Evolutionary conservation across 1,140 invertebrate genomes (phyloP).

Genomic region (Panagrolaimus sp.): DNA sequence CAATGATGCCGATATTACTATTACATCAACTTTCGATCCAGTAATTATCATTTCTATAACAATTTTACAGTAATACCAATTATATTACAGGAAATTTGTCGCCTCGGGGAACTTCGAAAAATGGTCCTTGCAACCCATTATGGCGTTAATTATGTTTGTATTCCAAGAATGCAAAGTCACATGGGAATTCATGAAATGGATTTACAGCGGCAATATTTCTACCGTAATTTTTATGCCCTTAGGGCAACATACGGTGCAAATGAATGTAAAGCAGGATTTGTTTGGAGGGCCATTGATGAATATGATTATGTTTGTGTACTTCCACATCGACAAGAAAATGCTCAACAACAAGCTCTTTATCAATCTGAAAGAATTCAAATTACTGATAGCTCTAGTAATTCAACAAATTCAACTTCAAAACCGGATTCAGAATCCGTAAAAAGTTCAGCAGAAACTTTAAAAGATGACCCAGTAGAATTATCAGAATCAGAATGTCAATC

Average conservation of each 20-base stretch:
- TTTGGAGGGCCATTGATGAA: slow-evolving; percentile 46
- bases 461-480: not conserved
- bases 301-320: slow-evolving; percentile 53
- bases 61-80: slow-evolving; percentile 14
- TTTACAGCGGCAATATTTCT: slow-evolving; percentile 28
- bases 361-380: slow-evolving; percentile 23
- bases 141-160: slow-evolving; percentile 29
- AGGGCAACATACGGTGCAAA: slow-evolving; percentile 45
- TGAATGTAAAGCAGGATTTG: slow-evolving; percentile 33
- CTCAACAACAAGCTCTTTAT: slow-evolving; percentile 18
- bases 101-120: slow-evolving; percentile 13
- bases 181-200: slow-evolving; percentile 23
- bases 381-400: no score
- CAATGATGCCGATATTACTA: slow-evolving; percentile 35
- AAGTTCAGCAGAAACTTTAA: no score
- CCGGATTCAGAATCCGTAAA: not conserved
- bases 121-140: slow-evolving; percentile 4
- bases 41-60: not conserved
- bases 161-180: slow-evolving; percentile 12
- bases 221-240: slow-evolving; percentile 34
- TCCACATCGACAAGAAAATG: slow-evolving; percentile 27
- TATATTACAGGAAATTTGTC: slow-evolving; percentile 29
- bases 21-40: slow-evolving; percentile 21
- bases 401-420: slow-evolving; percentile 2
- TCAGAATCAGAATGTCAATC: slow-evolving; percentile 19